Conservation (phyloP, 2,797 vertebrate genomes). For the Parambassis ranga region DNA sequence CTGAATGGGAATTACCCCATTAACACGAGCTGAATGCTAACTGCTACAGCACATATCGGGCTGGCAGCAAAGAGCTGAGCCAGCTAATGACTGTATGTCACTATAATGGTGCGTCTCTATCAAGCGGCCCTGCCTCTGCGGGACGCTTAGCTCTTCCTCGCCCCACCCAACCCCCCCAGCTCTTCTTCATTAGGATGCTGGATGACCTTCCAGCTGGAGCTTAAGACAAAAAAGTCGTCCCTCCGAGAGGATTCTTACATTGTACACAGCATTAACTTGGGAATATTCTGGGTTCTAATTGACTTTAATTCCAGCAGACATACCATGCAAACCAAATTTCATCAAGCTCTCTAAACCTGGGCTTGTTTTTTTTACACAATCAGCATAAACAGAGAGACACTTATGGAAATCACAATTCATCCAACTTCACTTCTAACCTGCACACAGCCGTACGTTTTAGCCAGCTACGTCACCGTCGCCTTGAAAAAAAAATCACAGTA, state of each 20-base stretch:
- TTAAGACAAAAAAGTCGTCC: conserved; percentile 28
- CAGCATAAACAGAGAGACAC: background rate
- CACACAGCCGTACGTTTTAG: background rate
- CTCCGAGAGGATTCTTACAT: background rate
- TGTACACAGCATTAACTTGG: background rate
- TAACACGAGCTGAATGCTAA: conserved; percentile 65
- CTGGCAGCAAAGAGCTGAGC: conserved; percentile 66
- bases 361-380: background rate
- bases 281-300: too few species aligned
- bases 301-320: too few species aligned
- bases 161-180: conserved; percentile 29
- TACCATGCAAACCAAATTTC: background rate
- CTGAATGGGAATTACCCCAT: conserved; percentile 73
- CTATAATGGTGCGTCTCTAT: conserved; percentile 64
- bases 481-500: conserved; percentile 26
- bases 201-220: conserved; percentile 56
- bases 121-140: conserved; percentile 47
- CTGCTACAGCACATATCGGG: conserved; percentile 53
- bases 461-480: conserved; percentile 34
- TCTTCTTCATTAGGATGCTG: conserved; percentile 29
- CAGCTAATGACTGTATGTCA: conserved; percentile 70
- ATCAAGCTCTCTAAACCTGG: background rate
- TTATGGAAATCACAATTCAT: too few species aligned
- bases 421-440: background rate
- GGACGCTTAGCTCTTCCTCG: conserved; percentile 44